These are phyloP conservation scores for Bombus sibiricus DNA, from an alignment of 1,140 invertebrate genomes.

Conservation along the genomic window DNA sequence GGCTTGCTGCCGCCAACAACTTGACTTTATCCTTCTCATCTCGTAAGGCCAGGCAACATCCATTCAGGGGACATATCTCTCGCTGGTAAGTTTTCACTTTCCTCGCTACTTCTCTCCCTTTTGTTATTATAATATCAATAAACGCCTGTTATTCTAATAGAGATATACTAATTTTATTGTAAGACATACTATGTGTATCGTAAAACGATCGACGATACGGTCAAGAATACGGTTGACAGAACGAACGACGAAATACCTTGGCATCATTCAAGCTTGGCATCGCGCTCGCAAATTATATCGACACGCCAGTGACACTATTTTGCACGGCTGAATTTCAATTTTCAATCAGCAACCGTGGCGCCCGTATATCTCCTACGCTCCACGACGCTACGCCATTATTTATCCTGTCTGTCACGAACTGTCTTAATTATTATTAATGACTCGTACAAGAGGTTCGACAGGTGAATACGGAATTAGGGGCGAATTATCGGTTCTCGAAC, in stretches of 20 bases:
- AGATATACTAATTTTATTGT: too few relatives aligned
- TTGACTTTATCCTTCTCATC: slow-evolving; percentile 76
- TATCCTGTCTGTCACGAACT: slow-evolving; percentile 37
- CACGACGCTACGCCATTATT: slow-evolving; percentile 31
- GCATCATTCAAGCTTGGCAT: slow-evolving; percentile 22
- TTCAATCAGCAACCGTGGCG: slow-evolving; percentile 32
- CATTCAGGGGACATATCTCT: slow-evolving; percentile 76
- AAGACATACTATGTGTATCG: too few relatives aligned
- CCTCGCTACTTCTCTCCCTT: too few relatives aligned
- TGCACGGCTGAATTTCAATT: slow-evolving; percentile 41
- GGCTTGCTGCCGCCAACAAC: slow-evolving; percentile 81
- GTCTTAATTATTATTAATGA: slow-evolving; percentile 65
- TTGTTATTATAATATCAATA: background rate
- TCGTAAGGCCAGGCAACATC: slow-evolving; percentile 75
- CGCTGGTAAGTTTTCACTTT: slow-evolving; percentile 63
- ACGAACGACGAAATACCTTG: slow-evolving; percentile 15
- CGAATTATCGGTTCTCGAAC: slow-evolving; percentile 28
- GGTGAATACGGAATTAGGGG: slow-evolving; percentile 40
- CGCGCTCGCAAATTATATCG: slow-evolving; percentile 15
- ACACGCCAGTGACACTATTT: slow-evolving; percentile 11
- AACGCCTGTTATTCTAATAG: background rate
- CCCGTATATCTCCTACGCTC: slow-evolving; percentile 17
- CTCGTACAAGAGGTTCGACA: slow-evolving; percentile 30
- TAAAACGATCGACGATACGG: too few relatives aligned
- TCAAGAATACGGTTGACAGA: background rate